A percentile compares a stretch with the other conserved stretches of the same genome.
phyloP scores from a whole-genome alignment of 1,140 invertebrate genomes.

The Mycetomoellerius zeteki region DNA sequence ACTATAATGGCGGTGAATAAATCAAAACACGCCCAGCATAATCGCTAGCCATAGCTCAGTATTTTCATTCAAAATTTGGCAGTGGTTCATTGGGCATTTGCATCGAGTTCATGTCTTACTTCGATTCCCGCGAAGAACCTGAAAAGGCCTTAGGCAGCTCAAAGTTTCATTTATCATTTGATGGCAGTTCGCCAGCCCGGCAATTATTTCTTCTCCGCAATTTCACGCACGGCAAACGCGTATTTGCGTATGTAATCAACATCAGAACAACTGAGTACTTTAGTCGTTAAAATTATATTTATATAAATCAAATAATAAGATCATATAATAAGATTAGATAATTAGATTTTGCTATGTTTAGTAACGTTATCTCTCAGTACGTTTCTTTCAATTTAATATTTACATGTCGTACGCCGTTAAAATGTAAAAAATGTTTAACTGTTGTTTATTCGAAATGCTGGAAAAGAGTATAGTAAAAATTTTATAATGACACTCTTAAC shows the following conservation, averaged over 20 bases:
- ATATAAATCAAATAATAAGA: neutral
- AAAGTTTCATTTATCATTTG: constrained; percentile 50
- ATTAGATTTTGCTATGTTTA: neutral
- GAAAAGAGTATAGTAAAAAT: neutral
- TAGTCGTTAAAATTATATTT: neutral
- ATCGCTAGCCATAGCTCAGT: constrained; percentile 3
- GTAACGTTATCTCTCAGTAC: neutral
- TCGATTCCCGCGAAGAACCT: constrained; percentile 11
- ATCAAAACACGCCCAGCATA: constrained; percentile 40
- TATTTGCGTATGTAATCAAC: neutral
- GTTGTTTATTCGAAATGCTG: neutral
- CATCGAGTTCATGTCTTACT: neutral
- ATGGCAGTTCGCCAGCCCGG: neutral
- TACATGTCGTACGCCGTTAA: neutral
- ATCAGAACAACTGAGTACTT: neutral
- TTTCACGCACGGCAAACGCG: constrained; percentile 17
- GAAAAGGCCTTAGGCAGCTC: constrained; percentile 29
- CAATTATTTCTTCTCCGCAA: constrained; percentile 43
- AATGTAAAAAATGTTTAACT: neutral
- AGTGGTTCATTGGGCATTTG: constrained; percentile 6
- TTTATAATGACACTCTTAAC: neutral
- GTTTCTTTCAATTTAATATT: neutral
- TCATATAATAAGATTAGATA: neutral
- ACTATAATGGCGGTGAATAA: constrained; percentile 40
- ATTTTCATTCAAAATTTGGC: constrained; percentile 48